Percentiles rank a stretch among this genome's conserved stretches.
phyloP scores from a whole-genome alignment of 1,140 invertebrate genomes.

The Philotrypesis tridentata region DNA sequence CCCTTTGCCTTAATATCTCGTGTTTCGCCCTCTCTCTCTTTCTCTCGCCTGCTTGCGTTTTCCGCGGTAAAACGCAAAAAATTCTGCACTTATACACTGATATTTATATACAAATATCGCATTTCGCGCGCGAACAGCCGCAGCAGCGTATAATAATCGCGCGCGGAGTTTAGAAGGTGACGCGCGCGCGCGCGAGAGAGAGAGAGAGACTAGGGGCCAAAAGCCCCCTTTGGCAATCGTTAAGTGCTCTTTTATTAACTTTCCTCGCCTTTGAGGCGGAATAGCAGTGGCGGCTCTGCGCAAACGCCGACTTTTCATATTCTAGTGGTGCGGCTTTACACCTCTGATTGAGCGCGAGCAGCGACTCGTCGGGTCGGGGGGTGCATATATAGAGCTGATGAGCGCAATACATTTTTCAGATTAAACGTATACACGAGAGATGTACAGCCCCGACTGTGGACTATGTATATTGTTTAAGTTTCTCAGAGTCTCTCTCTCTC shows the following conservation, averaged over 20 bases:
- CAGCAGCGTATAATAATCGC: too few relatives aligned
- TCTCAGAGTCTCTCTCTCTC: background rate
- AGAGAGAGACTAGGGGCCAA: background rate
- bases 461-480: background rate
- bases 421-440: too few relatives aligned
- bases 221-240: slow-evolving; percentile 32
- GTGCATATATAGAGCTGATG: background rate
- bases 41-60: too few relatives aligned
- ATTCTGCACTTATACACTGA: too few relatives aligned
- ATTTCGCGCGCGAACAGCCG: background rate
- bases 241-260: slow-evolving; percentile 45
- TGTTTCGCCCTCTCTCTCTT: background rate
- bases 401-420: background rate
- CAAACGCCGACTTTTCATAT: background rate
- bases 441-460: too few relatives aligned
- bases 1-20: too few relatives aligned
- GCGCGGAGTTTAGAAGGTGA: background rate
- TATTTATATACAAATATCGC: too few relatives aligned
- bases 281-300: too few relatives aligned
- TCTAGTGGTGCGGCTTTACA: background rate
- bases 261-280: slow-evolving; percentile 24
- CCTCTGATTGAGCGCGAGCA: background rate
- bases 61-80: too few relatives aligned
- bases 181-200: too few relatives aligned
- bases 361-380: too few relatives aligned